Evolutionary conservation across 64 coral and sea anemone species (phyloP).

Genomic region (Anthopleura sola): DNA sequence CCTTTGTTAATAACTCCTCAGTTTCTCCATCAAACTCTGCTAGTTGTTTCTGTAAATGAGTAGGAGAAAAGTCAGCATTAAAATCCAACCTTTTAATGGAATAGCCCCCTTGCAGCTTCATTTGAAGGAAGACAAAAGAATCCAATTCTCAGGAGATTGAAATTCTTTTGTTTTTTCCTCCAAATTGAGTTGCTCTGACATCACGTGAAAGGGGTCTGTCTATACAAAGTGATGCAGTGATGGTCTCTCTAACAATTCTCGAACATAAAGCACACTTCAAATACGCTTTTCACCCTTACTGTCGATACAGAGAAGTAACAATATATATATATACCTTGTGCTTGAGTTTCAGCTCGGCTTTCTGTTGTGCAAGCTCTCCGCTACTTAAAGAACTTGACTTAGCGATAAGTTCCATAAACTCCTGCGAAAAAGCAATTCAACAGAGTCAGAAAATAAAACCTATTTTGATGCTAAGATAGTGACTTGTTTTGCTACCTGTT

Average conservation of each 20-base stretch:
- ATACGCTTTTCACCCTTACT: too few species aligned
- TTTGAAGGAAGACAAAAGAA: too few species aligned
- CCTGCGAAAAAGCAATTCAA: constrained; percentile 27
- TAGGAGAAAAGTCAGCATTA: too few species aligned
- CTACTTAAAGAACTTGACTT: constrained; percentile 69
- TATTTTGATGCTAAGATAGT: too few species aligned
- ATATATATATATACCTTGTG: constrained; percentile 65
- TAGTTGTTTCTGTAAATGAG: constrained; percentile 72
- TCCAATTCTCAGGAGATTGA: too few species aligned
- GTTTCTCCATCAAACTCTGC: constrained; percentile 78
- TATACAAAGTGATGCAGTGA: too few species aligned
- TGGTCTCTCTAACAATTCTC: neutral
- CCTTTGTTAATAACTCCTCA: constrained; percentile 54
- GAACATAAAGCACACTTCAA: neutral
- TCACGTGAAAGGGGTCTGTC: too few species aligned
- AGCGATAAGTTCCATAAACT: constrained; percentile 83
- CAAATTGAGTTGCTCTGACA: too few species aligned
- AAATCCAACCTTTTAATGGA: too few species aligned
- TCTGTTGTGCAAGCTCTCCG: constrained; percentile 81
- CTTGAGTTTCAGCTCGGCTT: constrained; percentile 85
- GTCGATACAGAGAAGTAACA: too few species aligned
- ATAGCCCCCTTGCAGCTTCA: too few species aligned
- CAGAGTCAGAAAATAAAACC: neutral
- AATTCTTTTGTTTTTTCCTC: too few species aligned
- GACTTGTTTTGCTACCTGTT: constrained; percentile 60